Evolutionary conservation across 2,797 vertebrate species (phyloP).

Genomic region (Naso thynnoides): DNA sequence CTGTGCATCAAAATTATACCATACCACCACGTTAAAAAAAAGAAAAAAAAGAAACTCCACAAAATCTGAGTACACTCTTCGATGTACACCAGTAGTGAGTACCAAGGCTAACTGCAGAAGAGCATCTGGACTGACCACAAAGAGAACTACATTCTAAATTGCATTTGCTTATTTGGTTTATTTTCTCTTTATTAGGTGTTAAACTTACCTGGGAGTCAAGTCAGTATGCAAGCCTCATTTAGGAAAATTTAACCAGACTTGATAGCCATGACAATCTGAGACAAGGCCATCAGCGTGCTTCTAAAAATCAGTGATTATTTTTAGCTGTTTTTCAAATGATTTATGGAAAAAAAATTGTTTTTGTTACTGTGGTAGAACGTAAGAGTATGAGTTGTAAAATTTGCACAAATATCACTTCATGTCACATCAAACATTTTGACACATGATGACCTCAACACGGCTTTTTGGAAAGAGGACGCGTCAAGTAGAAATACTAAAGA

Average conservation of each 20-base stretch:
- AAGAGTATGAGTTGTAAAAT: slow-evolving; percentile 3
- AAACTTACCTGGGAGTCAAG: not conserved
- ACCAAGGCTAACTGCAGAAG: not conserved
- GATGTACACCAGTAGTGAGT: not conserved
- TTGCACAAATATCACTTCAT: slow-evolving; percentile 1
- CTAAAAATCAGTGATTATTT: not conserved
- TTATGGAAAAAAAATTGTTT: not conserved
- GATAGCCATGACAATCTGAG: not conserved
- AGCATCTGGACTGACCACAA: not conserved
- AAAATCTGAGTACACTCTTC: not conserved
- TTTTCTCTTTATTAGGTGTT: not conserved
- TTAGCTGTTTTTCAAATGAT: not conserved
- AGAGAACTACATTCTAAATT: slow-evolving; percentile 4
- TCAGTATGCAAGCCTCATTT: not conserved
- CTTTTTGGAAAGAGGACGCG: slow-evolving; percentile 1
- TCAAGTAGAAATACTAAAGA: slow-evolving; percentile 11
- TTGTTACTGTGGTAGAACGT: not conserved
- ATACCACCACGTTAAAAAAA: not conserved
- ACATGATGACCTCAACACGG: not conserved
- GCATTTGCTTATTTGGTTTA: not conserved
- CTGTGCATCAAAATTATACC: not conserved
- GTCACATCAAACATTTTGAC: not conserved
- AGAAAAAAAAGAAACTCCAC: no score
- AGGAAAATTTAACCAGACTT: not conserved
- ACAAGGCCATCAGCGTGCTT: not conserved